phyloP scores from a whole-genome alignment of 2,888 invertebrate species.

The Dynastes grantii region DNA sequence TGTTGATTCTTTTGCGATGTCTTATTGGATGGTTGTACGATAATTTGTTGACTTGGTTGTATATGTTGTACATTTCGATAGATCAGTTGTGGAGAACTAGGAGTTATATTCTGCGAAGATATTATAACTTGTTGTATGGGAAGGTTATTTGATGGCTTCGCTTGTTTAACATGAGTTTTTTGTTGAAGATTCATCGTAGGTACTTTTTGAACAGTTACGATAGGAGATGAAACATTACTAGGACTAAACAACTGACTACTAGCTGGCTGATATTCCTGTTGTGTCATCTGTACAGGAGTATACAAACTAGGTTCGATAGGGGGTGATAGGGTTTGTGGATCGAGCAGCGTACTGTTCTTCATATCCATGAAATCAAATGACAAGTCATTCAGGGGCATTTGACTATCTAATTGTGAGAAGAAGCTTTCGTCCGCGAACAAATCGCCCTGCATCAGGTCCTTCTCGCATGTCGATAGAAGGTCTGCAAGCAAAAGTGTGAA shows the following conservation, averaged over 20 bases:
- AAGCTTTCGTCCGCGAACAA: conserved; percentile 73
- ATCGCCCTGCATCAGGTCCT: conserved; percentile 74
- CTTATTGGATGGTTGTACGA: conserved; percentile 55
- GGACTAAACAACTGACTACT: conserved; percentile 42
- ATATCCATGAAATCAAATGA: conserved; percentile 70
- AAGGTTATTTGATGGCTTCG: conserved; percentile 24
- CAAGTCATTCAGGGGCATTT: conserved; percentile 70
- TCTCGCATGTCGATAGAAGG: conserved; percentile 79
- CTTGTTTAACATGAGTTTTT: conserved; percentile 37
- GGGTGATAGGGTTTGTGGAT: conserved; percentile 60
- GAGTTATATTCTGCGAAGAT: conserved; percentile 59
- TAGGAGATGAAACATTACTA: conserved; percentile 14
- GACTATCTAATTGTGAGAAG: conserved; percentile 71
- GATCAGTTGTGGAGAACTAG: conserved; percentile 62
- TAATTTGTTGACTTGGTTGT: conserved; percentile 57
- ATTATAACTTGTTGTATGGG: conserved; percentile 58
- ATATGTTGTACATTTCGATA: conserved; percentile 63
- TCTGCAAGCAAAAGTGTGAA: conserved; percentile 71
- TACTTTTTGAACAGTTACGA: conserved; percentile 62
- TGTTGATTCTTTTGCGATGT: conserved; percentile 60
- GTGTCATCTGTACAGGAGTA: conserved; percentile 30
- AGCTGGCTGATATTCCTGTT: conserved; percentile 41
- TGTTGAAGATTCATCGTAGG: conserved; percentile 55
- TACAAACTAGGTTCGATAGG: conserved; percentile 51
- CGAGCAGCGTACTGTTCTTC: conserved; percentile 60